These are phyloP conservation scores for Antheraea mylitta DNA, from an alignment of 1,140 invertebrate genomes.

Conservation along the genomic window DNA sequence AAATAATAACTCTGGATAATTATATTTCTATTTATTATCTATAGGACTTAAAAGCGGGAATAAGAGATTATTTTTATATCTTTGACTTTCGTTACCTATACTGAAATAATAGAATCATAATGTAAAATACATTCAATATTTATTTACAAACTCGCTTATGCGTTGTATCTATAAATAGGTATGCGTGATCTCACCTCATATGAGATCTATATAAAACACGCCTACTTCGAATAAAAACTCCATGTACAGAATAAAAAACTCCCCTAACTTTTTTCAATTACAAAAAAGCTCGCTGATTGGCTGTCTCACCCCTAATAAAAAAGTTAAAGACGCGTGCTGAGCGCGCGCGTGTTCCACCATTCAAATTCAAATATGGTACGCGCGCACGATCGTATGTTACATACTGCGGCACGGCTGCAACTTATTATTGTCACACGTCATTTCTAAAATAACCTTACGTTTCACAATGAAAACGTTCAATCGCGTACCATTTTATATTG, in stretches of 20 bases:
- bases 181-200: not conserved
- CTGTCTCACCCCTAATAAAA: constrained; percentile 56
- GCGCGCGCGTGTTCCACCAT: constrained; percentile 55
- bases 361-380: constrained; percentile 65
- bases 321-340: constrained; percentile 63
- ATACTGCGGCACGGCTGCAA: constrained; percentile 51
- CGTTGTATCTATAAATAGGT: not conserved
- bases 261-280: constrained; percentile 45
- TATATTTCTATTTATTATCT: too few relatives aligned
- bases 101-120: too few relatives aligned
- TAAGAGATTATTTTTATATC: too few relatives aligned
- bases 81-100: too few relatives aligned
- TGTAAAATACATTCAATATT: too few relatives aligned
- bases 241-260: constrained; percentile 42
- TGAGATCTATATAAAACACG: constrained; percentile 18
- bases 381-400: constrained; percentile 49
- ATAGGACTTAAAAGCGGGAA: too few relatives aligned
- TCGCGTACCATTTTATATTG: constrained; percentile 40
- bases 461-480: constrained; percentile 7
- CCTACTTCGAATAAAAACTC: constrained; percentile 39
- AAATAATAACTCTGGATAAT: too few relatives aligned
- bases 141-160: not conserved
- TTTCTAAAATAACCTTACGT: constrained; percentile 43
- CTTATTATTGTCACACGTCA: constrained; percentile 61
- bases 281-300: constrained; percentile 54